Evolutionary conservation across 2,888 invertebrate genomes (phyloP).

Genomic region (Drosophila demipolita): DNA sequence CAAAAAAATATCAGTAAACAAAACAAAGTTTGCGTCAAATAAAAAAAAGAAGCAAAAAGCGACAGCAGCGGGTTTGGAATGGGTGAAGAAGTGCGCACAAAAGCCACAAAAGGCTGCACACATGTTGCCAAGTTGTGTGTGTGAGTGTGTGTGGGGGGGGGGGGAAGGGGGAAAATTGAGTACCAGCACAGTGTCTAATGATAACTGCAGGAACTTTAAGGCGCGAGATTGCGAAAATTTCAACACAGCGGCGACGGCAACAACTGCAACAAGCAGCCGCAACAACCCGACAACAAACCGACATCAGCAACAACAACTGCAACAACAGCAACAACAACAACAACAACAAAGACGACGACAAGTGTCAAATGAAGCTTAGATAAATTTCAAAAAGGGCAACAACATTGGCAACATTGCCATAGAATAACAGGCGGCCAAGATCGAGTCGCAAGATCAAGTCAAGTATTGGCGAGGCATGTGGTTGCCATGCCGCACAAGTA

Average conservation of each 20-base stretch:
- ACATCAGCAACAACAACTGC: slow-evolving; percentile 31
- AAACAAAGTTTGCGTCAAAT: slow-evolving; percentile 54
- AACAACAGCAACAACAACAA: slow-evolving; percentile 7
- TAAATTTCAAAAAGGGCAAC: slow-evolving; percentile 78
- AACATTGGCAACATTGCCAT: slow-evolving; percentile 53
- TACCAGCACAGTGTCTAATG: slow-evolving; percentile 70
- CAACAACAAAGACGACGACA: slow-evolving; percentile 62
- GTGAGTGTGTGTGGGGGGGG: slow-evolving; percentile 45
- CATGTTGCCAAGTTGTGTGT: slow-evolving; percentile 23
- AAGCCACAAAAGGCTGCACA: slow-evolving; percentile 24
- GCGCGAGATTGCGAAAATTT: slow-evolving; percentile 78
- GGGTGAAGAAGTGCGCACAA: not conserved
- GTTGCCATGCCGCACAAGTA: slow-evolving; percentile 73
- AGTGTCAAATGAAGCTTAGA: slow-evolving; percentile 78
- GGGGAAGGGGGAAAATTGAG: slow-evolving; percentile 70
- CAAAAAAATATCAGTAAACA: slow-evolving; percentile 18
- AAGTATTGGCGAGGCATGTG: slow-evolving; percentile 18
- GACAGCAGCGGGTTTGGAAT: not conserved
- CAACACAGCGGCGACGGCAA: slow-evolving; percentile 47
- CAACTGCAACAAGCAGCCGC: slow-evolving; percentile 37
- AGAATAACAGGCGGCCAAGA: slow-evolving; percentile 25
- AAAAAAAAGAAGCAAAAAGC: slow-evolving; percentile 29
- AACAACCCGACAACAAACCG: slow-evolving; percentile 5
- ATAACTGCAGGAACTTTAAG: slow-evolving; percentile 75
- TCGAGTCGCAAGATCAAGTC: slow-evolving; percentile 17